These are phyloP conservation scores for Tethya wilhelma DNA, from an alignment of 37 sponge, comb jelly and placozoan genomes.

Conservation along the genomic window DNA sequence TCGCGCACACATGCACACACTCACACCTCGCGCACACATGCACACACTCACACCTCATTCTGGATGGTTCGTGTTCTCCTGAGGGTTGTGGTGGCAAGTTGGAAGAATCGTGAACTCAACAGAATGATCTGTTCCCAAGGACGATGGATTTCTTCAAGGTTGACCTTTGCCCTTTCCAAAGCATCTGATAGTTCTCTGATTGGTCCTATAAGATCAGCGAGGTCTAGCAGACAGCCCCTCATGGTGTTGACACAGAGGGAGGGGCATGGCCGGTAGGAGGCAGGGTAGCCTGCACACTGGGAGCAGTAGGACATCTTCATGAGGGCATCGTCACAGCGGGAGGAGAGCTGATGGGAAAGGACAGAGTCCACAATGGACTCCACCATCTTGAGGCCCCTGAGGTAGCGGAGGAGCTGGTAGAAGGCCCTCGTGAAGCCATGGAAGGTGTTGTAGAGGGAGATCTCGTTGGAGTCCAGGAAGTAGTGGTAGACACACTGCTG, in stretches of 20 bases:
- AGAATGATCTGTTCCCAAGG: background rate
- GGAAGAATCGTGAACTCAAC: background rate
- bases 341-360: background rate
- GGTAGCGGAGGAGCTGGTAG: slow-evolving; percentile 14
- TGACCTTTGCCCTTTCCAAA: slow-evolving; percentile 1
- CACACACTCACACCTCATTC: slow-evolving; percentile 2
- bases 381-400: slow-evolving; percentile 21
- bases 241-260: slow-evolving; percentile 55
- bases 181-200: background rate
- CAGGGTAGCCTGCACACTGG: slow-evolving; percentile 38
- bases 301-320: slow-evolving; percentile 41
- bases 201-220: slow-evolving; percentile 20
- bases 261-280: background rate
- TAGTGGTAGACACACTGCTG: slow-evolving; percentile 33
- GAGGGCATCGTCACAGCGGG: slow-evolving; percentile 32
- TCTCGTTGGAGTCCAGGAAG: slow-evolving; percentile 13
- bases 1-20: slow-evolving; percentile 28
- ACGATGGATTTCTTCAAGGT: background rate
- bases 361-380: slow-evolving; percentile 10
- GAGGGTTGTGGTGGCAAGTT: background rate
- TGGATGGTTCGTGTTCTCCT: background rate
- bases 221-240: slow-evolving; percentile 54
- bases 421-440: slow-evolving; percentile 16
- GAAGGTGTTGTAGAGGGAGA: background rate
- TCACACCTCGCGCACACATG: slow-evolving; percentile 31